Evolutionary conservation across 2,113 vertebrate species (phyloP), one percentile per base, ranked within the genome.

Genomic region (Lampris incognitus): DNA sequence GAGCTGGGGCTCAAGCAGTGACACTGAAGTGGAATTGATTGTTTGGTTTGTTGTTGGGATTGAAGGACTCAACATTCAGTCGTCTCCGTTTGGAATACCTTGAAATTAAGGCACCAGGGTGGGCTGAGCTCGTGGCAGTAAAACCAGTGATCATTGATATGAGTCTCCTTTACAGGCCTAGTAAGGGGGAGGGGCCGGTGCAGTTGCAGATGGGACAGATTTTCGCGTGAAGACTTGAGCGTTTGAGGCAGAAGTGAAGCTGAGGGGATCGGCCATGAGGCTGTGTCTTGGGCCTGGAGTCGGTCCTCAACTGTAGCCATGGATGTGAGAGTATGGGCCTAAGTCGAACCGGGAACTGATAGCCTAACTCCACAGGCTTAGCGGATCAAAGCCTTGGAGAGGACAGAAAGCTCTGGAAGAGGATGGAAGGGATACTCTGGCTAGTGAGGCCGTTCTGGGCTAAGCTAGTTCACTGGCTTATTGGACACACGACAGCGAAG

Each of bases 331-430:
- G 81, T 81, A 83, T 86, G 79, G 87, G 83, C 86, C 87, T 90
- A 89, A 88, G 83, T 82, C 84, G 85, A 86, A 81, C 87, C 55
- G 83, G 79, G 61, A 66, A 88, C 84, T 88, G 86, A 87, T 87
- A 89, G 87, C 85, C 84, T 88, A 88, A 86, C 91, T 86, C 78
- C 82, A 64, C 82, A 73, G 83, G 89, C 88, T 91, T 89, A 92
- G 85, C 81, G 81, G 88, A 92, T 91, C 90, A 88, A 87, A 87
- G 87, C 91, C 87, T 87, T 80, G 72, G 87, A 84, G 78, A 86
- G 83, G 81, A 83, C 58, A 74, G 77, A 72, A 85, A 63, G 79
- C 75, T 81, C 56, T 82, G 83, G 78, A 85, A 73, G 69, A 83
- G 69, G 84, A 81, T 82, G 87, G 87, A 85, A 80, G 74, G 50